Evolutionary conservation across 2,888 invertebrate genomes (phyloP).

Genomic region (Idaea biselata): DNA sequence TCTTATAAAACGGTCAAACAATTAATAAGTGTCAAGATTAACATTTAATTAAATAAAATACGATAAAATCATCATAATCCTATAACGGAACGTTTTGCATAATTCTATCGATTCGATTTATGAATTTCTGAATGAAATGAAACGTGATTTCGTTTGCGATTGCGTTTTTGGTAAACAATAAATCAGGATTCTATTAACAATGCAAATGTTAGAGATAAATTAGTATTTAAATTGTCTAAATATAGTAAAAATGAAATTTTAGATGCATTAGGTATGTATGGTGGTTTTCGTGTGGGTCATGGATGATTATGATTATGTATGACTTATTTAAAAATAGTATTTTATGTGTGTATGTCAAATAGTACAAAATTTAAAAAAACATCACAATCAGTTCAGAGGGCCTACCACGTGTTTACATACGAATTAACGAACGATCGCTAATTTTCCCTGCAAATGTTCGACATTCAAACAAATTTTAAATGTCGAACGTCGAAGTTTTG

Average conservation of each 20-base stretch:
- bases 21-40: conserved; percentile 73
- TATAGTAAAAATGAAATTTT: background rate
- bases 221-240: background rate
- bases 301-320: background rate
- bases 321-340: background rate
- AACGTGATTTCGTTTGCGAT: background rate
- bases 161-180: background rate
- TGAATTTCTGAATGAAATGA: conserved; percentile 16
- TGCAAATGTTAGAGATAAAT: background rate
- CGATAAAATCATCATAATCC: conserved; percentile 58
- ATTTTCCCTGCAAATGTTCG: no score
- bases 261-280: background rate
- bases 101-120: conserved; percentile 18
- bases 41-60: conserved; percentile 63
- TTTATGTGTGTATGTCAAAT: no score
- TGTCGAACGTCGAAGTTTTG: no score
- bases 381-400: no score
- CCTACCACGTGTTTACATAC: no score
- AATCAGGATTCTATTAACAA: background rate
- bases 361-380: no score
- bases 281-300: background rate
- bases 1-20: conserved; percentile 59
- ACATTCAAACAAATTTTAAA: no score
- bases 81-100: conserved; percentile 32
- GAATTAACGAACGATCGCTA: no score